Conservation (phyloP, 2,797 vertebrate genomes). For the Streptopelia turtur region DNA sequence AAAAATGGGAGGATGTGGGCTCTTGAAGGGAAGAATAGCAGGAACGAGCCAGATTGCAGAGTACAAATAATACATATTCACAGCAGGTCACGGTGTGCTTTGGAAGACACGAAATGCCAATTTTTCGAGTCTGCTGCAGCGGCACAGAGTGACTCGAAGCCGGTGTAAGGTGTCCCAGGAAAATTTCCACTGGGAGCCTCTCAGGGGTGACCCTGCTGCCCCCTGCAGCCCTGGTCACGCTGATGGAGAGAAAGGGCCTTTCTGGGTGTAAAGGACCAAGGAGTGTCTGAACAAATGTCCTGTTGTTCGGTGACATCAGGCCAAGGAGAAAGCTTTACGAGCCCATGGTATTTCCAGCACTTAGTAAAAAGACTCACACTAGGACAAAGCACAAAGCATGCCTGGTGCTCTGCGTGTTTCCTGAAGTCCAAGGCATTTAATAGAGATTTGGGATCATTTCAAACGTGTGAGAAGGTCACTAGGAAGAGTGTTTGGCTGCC, state of each 20-base stretch:
- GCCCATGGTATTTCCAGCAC: not conserved
- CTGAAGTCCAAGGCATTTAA: not conserved
- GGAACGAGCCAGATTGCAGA: not conserved
- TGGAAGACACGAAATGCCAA: not conserved
- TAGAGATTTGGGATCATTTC: not conserved
- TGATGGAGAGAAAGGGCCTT: rapidly evolving
- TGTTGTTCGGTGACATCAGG: rapidly evolving
- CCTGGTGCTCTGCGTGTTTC: not conserved
- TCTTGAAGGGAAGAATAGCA: slow-evolving; percentile 32
- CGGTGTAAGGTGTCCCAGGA: not conserved
- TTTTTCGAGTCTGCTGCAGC: not conserved
- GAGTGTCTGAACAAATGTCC: not conserved
- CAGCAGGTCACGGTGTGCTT: not conserved
- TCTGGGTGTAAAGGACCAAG: not conserved
- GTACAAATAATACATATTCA: not conserved
- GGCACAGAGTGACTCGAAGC: rapidly evolving
- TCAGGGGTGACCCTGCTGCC: not conserved
- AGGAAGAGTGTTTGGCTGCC: not conserved
- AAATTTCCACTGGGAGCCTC: not conserved
- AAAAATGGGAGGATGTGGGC: slow-evolving; percentile 36
- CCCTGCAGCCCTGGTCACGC: not conserved
- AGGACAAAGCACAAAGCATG: not conserved
- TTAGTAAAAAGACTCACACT: not conserved
- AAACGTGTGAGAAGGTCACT: not conserved
- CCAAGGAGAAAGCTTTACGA: not conserved